phyloP scores from a whole-genome alignment of 2,113 vertebrate genomes.

The Sceloporus tristichus region DNA sequence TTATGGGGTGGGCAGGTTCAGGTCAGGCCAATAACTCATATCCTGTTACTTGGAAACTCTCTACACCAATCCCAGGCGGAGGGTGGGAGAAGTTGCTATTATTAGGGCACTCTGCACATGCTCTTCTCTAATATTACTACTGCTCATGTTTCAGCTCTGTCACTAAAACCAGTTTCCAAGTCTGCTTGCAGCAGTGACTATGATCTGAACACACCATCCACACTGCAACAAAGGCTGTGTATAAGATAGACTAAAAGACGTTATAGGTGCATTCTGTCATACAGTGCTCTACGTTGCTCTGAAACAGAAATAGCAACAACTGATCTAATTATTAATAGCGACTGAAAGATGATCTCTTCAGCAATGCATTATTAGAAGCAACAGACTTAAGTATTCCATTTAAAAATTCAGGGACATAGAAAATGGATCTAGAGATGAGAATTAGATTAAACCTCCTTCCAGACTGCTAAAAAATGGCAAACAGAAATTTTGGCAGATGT shows the following conservation, averaged over 20 bases:
- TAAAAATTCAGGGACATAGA: not conserved
- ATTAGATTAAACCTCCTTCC: not conserved
- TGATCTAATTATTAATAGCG: not conserved
- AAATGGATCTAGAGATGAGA: not conserved
- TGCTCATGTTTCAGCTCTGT: not conserved
- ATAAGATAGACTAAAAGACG: not conserved
- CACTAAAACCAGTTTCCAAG: not conserved
- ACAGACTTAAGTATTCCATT: not conserved
- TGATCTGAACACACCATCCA: not conserved
- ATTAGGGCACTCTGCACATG: not conserved
- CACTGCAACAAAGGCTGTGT: not conserved
- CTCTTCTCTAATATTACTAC: not conserved
- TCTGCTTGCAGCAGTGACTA: not conserved
- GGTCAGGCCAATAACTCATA: not conserved
- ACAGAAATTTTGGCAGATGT: not conserved
- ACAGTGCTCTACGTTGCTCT: not conserved
- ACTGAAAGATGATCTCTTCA: not conserved
- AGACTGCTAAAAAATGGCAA: not conserved
- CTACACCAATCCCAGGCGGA: not conserved
- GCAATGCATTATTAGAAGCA: not conserved
- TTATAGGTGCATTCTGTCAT: not conserved
- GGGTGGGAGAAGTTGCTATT: not conserved
- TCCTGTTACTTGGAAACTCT: constrained; percentile 3
- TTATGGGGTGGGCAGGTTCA: not conserved
- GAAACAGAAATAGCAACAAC: not conserved